Percentiles rank a stretch among this genome's conserved stretches.
These are phyloP conservation scores for Meloidogyne floridensis DNA, from an alignment of 1,140 invertebrate species.

Conservation along the genomic window DNA sequence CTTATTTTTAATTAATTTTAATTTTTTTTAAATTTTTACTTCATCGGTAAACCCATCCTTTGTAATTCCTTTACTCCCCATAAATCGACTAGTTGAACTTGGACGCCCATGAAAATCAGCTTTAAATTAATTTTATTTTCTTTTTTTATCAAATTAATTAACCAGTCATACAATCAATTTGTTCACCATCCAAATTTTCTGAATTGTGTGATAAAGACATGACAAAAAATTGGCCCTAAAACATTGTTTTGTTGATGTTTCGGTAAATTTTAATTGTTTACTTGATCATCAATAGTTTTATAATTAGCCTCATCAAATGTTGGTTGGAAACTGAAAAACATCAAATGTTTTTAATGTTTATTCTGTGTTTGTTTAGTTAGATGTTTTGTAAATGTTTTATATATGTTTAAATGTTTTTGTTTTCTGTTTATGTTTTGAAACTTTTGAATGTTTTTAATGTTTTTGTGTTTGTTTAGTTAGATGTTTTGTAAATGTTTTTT, in stretches of 20 bases:
- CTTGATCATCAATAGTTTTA: slow-evolving; percentile 58
- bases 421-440: neutral
- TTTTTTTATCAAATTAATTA: neutral
- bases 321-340: slow-evolving; percentile 52
- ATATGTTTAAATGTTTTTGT: neutral
- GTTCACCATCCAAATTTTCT: slow-evolving; percentile 57
- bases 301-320: slow-evolving; percentile 58
- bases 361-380: neutral
- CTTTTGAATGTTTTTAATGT: no score
- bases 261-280: slow-evolving; percentile 6
- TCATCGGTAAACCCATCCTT: slow-evolving; percentile 63
- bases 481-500: neutral
- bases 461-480: no score
- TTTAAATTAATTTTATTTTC: slow-evolving; percentile 33
- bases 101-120: slow-evolving; percentile 65
- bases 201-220: slow-evolving; percentile 60
- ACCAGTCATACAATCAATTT: slow-evolving; percentile 51
- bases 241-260: neutral
- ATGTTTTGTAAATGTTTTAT: neutral
- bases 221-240: slow-evolving; percentile 58
- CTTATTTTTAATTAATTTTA: neutral
- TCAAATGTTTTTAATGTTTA: neutral
- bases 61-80: slow-evolving; percentile 62
- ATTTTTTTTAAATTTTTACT: slow-evolving; percentile 28
- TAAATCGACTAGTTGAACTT: slow-evolving; percentile 59